Base-by-base conservation (phyloP, 35 echinoderm and acorn worm species). In the Strongylocentrotus purpuratus region DNA sequence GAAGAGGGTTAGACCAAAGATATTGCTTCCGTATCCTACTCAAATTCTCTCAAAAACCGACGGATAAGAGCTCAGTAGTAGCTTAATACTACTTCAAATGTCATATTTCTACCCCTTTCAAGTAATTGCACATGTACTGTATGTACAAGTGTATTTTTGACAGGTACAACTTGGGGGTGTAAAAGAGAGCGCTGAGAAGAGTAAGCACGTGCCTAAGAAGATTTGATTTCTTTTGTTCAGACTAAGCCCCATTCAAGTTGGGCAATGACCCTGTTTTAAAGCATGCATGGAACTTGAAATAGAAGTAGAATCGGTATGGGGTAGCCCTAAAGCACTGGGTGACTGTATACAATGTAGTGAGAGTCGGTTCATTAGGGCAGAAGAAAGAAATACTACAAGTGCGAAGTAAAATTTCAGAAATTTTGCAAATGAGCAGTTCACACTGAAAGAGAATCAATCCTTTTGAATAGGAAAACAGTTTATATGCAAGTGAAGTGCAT, bases 171-270 rank as follows among this genome's bases (percentile, higher is more conserved):
- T 22, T n/a, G 20, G 28, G 65, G 65, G 65, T 78, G 65, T 78
- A 78, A 78, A 78, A 78, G 65, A 78, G 65, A 78, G 25, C 7
- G 65, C 5, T 28, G 65, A n/a, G 22, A 78, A 28, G 22, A 78
- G 65, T 78, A 5, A 78, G 65, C 65, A 5, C 65, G 65, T 78
- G 65, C 65, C 2, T n/a, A 78, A 78, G 65, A 78, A 78, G 65
- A 78, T 78, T 78, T 78, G 28, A 78, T 78, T 78, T 78, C 65
- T 78, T 78, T 78, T 78, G 65, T 78, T 78, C 20, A 22, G 25
- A 78, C 65, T 59, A n/a, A 78, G n/a, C 25, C 65, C 65, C 65
- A 78, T 78, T 78, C 65, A 78, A 78, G 65, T 78, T 78, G 65
- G 65, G 65, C 65, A 78, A 78, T 78, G 65, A 78, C 65, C 65